Conservation (phyloP, 2,888 invertebrate species). For the Noctua pronuba region DNA sequence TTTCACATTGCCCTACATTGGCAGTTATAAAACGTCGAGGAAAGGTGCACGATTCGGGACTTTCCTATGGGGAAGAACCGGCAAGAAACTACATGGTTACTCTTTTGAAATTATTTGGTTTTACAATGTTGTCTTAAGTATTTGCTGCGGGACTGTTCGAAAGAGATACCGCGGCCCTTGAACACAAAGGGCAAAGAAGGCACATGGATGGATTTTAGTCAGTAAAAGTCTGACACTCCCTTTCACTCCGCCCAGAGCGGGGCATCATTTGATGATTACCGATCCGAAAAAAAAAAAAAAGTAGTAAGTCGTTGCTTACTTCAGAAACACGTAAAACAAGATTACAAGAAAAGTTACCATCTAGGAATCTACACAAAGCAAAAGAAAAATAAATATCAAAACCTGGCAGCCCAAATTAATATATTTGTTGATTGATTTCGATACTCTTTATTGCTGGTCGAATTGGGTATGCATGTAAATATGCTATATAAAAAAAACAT, state of each 20-base stretch:
- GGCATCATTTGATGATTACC: too few relatives aligned
- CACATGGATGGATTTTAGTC: too few relatives aligned
- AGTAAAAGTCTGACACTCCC: too few relatives aligned
- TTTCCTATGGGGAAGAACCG: neutral
- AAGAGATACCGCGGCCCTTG: too few relatives aligned
- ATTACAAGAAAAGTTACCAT: neutral
- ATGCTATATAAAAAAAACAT: neutral
- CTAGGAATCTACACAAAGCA: neutral
- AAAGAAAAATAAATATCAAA: neutral
- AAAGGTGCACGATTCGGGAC: neutral
- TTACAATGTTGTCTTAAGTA: neutral
- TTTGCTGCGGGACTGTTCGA: too few relatives aligned
- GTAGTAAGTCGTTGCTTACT: too few relatives aligned
- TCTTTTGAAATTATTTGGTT: neutral
- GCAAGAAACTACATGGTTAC: neutral
- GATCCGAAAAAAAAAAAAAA: too few relatives aligned
- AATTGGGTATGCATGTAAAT: neutral
- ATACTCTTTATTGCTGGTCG: neutral
- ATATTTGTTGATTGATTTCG: neutral
- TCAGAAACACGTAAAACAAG: neutral
- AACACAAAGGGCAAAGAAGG: too few relatives aligned
- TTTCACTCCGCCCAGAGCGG: too few relatives aligned
- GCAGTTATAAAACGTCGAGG: neutral
- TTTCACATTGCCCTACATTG: neutral
- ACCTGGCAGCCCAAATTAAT: neutral